Conservation (phyloP, 2,888 invertebrate species). For the Lucinisca nassula region DNA sequence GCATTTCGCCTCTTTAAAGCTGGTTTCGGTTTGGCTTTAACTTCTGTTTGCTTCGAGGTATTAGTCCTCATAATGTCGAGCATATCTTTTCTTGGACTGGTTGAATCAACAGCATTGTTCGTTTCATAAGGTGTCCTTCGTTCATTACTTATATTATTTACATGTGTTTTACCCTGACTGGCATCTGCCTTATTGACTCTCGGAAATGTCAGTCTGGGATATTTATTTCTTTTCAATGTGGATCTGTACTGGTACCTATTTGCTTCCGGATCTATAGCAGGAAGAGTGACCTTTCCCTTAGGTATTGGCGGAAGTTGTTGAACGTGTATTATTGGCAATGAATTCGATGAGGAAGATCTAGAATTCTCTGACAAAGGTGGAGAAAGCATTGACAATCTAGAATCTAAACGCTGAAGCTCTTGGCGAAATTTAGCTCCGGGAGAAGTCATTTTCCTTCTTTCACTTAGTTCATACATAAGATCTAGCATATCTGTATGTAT, state of each 20-base stretch:
- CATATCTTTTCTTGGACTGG: not conserved
- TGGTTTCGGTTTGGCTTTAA: not conserved
- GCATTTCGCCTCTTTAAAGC: not conserved
- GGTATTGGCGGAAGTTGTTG: constrained; percentile 65
- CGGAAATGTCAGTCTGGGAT: not conserved
- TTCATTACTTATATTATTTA: not conserved
- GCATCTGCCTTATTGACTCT: not conserved
- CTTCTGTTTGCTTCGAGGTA: not conserved
- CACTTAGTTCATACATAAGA: constrained; percentile 59
- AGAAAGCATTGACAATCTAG: constrained; percentile 29
- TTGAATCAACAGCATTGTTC: not conserved
- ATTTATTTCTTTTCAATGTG: not conserved
- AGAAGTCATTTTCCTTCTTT: constrained; percentile 46
- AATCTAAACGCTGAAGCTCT: constrained; percentile 30
- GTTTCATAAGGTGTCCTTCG: not conserved
- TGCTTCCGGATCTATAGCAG: not conserved
- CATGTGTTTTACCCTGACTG: not conserved
- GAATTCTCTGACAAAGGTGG: not conserved
- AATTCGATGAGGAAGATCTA: constrained; percentile 27
- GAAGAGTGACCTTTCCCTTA: not conserved
- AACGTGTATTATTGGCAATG: constrained; percentile 56
- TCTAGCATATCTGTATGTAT: constrained; percentile 55
- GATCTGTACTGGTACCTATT: not conserved
- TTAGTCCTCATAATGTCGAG: not conserved
- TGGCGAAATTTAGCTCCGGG: constrained; percentile 21